Percentiles rank a stretch among this genome's conserved stretches.
Evolutionary conservation across 2,888 invertebrate genomes (phyloP).

Genomic region (Cheilosia soror): DNA sequence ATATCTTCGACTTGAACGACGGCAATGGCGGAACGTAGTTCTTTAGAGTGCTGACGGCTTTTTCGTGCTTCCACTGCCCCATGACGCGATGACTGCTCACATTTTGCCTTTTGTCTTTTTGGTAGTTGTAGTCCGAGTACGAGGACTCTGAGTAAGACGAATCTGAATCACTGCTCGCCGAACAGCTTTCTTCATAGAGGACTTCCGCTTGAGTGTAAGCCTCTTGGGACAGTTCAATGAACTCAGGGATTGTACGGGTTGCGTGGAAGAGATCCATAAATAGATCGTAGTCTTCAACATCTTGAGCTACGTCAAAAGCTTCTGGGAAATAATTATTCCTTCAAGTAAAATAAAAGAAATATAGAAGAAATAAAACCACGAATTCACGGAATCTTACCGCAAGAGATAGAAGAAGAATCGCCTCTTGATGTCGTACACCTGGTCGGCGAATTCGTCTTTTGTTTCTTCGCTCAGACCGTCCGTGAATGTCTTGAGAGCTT

Average conservation of each 20-base stretch:
- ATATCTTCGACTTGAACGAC: conserved; percentile 82
- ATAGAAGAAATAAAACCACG: conserved; percentile 19
- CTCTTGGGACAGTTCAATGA: conserved; percentile 87
- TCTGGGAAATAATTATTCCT: conserved; percentile 91
- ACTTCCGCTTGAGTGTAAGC: conserved; percentile 88
- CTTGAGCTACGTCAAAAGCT: conserved; percentile 93
- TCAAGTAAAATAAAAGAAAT: conserved; percentile 39
- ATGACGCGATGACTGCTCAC: conserved; percentile 70
- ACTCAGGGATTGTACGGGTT: conserved; percentile 86
- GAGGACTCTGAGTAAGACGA: conserved; percentile 90
- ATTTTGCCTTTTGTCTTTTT: conserved; percentile 63
- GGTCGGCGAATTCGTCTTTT: conserved; percentile 90
- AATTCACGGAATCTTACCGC: conserved; percentile 85
- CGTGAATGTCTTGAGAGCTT: conserved; percentile 92
- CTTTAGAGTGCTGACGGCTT: conserved; percentile 78
- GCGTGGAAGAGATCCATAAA: conserved; percentile 93
- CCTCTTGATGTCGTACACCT: conserved; percentile 92
- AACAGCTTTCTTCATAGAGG: conserved; percentile 63
- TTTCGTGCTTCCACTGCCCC: conserved; percentile 75
- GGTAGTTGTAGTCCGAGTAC: conserved; percentile 64
- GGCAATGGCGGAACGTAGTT: conserved; percentile 83
- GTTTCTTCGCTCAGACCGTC: conserved; percentile 87
- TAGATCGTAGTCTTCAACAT: conserved; percentile 93
- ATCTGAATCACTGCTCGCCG: conserved; percentile 84
- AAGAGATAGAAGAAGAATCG: conserved; percentile 94